Base-by-base conservation (phyloP, 2,888 invertebrate species). In the Abscondita cerata region DNA sequence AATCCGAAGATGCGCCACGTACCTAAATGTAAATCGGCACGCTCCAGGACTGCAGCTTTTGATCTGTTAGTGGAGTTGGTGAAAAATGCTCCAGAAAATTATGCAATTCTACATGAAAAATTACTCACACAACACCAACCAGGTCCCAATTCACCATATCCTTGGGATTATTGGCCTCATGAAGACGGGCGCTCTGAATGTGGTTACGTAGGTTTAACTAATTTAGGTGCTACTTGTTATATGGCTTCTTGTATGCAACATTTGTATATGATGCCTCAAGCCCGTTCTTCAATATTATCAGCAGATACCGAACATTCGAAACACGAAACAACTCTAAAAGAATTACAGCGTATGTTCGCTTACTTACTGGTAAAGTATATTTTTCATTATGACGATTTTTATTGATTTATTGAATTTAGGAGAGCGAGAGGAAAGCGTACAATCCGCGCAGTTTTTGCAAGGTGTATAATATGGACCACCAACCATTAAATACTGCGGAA, bases 221-320 rank as follows among this genome's bases (percentile, higher is more conserved):
- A 97, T 82, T 84, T 97, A 12, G 97, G 97, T 19, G 97, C 97
- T 19, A 97, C 97, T 0, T 97, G 97, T 78, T 97, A 97, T 80
- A 95, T 97, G 95, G 97, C 97, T 8, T 95, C 96, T 1, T 96
- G 96, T 75, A 93, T 97, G 89, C 97, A 97, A 79, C 97, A 97
- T 80, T 82, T 97, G 66, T 97, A 95, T 79, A 97, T 97, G 96
- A 95, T 97, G 91, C 96, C 96, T 3, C 93, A 93, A 75, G 95
- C 95, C 0, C 83, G 96, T 52, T 88, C 90, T 48, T 92, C 95
- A 0, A 89, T 97, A 70, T 81, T 97, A 56, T 85, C 87, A 4
- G 91, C 93, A 68, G 88, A 91, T 57, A 85, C 85, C 46, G 83
- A 85, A 5, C 86, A 87, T 46, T 89, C 89, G 63, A 90, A 93